Conservation (phyloP, 2,113 vertebrate species). For the Ceuthmochares aereus region DNA sequence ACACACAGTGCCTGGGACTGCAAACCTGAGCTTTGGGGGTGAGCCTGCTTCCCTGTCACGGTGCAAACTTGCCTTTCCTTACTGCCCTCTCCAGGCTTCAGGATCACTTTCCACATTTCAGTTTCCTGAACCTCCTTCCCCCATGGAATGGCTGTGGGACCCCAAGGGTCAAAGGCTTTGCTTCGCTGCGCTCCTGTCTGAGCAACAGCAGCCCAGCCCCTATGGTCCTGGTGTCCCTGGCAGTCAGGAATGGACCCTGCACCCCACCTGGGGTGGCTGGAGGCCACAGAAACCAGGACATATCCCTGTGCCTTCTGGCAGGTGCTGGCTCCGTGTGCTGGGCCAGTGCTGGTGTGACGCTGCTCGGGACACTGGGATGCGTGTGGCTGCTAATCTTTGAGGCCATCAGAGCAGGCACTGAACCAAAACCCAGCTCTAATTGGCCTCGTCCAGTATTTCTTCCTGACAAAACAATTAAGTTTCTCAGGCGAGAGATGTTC, state of each 20-base stretch:
- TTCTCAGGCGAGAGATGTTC: slow-evolving; percentile 63
- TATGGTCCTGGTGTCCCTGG: accelerated
- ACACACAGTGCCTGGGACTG: accelerated
- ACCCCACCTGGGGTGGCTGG: not conserved
- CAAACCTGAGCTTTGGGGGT: accelerated
- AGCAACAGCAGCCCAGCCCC: not conserved
- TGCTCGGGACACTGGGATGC: not conserved
- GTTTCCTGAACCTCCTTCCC: not conserved
- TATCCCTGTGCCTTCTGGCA: not conserved
- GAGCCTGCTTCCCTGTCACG: accelerated
- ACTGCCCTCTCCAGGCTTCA: not conserved
- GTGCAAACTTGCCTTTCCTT: not conserved
- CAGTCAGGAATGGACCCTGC: not conserved
- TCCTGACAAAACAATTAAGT: slow-evolving; percentile 59
- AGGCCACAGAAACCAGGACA: not conserved
- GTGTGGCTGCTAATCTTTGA: slow-evolving; percentile 34
- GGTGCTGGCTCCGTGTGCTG: accelerated
- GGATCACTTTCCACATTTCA: not conserved
- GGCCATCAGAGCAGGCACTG: slow-evolving; percentile 9
- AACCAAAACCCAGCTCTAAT: slow-evolving; percentile 44
- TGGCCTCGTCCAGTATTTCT: slow-evolving; percentile 49
- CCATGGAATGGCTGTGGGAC: not conserved
- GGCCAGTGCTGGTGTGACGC: not conserved
- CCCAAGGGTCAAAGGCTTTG: not conserved
- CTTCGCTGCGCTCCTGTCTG: not conserved